Evolutionary conservation across 1,140 invertebrate species (phyloP).

Genomic region (Drosophila guanche): DNA sequence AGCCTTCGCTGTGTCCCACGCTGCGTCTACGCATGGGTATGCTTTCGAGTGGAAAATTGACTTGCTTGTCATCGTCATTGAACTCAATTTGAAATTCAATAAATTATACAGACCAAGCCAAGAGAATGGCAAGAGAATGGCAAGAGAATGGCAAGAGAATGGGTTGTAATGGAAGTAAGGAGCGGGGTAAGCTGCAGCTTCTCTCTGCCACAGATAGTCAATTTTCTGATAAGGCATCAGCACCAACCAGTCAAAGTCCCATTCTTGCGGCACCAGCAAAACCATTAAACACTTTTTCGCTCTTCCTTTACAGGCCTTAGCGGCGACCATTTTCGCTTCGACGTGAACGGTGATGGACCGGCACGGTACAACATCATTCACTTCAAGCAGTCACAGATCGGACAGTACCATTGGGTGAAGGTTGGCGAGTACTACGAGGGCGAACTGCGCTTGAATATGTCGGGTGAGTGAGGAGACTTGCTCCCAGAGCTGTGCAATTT

Average conservation of each 20-base stretch:
- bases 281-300: conserved; percentile 52
- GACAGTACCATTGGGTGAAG: conserved; percentile 92
- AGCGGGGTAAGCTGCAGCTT: conserved; percentile 3
- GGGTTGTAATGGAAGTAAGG: too few relatives aligned
- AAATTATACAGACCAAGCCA: conserved; percentile 65
- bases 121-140: neutral
- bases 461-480: conserved; percentile 85
- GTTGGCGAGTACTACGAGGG: conserved; percentile 93
- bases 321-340: conserved; percentile 95
- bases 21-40: conserved; percentile 59
- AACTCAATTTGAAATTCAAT: conserved; percentile 83
- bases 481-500: neutral
- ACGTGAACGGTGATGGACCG: conserved; percentile 94
- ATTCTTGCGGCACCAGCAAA: conserved; percentile 52
- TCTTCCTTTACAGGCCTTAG: conserved; percentile 88
- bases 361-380: conserved; percentile 97
- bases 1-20: conserved; percentile 21
- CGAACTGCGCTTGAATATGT: conserved; percentile 90
- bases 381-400: conserved; percentile 92
- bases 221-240: conserved; percentile 70
- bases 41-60: conserved; percentile 82
- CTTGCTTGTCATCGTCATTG: conserved; percentile 82
- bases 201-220: conserved; percentile 72
- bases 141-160: neutral
- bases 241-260: neutral